Evolutionary conservation across 2,888 invertebrate genomes (phyloP).

Genomic region (Melanophora roralis): DNA sequence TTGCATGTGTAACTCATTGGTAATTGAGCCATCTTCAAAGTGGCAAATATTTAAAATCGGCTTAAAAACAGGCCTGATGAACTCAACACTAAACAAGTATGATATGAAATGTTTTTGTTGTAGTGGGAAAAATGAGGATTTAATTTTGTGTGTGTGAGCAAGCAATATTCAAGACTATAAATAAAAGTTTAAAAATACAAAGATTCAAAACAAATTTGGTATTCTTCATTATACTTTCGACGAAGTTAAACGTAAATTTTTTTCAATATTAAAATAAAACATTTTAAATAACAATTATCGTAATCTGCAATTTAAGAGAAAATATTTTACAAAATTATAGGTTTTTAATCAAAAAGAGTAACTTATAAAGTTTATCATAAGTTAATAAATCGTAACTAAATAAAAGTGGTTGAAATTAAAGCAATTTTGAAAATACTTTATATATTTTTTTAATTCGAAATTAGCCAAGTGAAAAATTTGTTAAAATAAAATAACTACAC

Average conservation of each 20-base stretch:
- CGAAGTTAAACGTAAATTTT: neutral
- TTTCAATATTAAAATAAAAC: neutral
- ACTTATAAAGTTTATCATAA: no score
- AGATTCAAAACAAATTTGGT: conserved; percentile 57
- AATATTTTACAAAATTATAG: neutral
- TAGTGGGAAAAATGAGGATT: conserved; percentile 22
- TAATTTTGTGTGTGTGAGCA: neutral
- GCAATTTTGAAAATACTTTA: neutral
- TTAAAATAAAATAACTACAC: neutral
- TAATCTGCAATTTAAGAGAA: neutral
- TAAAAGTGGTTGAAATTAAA: conserved; percentile 13
- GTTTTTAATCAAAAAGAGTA: no score
- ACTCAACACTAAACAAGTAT: no score
- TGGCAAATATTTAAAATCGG: conserved; percentile 14
- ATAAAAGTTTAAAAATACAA: conserved; percentile 53
- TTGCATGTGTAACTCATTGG: no score
- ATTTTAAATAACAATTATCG: neutral
- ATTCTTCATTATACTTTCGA: conserved; percentile 52
- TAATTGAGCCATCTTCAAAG: conserved; percentile 32
- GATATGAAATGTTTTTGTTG: neutral
- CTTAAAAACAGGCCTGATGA: no score
- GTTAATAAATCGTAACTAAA: conserved; percentile 17
- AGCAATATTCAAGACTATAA: conserved; percentile 50
- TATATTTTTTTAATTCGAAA: neutral
- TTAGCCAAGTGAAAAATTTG: conserved; percentile 26